Evolutionary conservation across 2,888 invertebrate species (phyloP).

Genomic region (Drosophila gaucha): DNA sequence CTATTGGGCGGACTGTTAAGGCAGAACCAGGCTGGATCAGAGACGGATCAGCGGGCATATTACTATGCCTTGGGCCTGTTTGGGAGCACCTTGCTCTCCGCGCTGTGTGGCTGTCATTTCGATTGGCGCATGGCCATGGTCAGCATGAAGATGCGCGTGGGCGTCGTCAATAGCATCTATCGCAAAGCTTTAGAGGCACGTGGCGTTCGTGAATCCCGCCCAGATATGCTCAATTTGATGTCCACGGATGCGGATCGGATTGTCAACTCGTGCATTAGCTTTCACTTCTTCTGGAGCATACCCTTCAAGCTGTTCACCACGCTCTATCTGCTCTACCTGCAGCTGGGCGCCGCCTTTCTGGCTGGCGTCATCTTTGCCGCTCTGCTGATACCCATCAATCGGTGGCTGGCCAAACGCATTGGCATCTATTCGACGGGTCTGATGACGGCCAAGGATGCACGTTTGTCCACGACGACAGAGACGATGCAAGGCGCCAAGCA

Average conservation of each 20-base stretch:
- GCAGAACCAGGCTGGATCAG: conserved; percentile 86
- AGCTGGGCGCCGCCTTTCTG: conserved; percentile 96
- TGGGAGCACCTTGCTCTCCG: conserved; percentile 88
- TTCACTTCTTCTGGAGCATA: conserved; percentile 98
- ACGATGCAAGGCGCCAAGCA: conserved; percentile 94
- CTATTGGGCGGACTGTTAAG: conserved; percentile 92
- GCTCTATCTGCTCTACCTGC: conserved; percentile 92
- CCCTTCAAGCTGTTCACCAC: conserved; percentile 92
- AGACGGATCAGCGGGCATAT: conserved; percentile 86
- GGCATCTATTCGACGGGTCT: conserved; percentile 92
- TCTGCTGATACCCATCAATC: conserved; percentile 96
- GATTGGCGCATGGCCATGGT: conserved; percentile 94
- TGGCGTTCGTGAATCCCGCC: conserved; percentile 86
- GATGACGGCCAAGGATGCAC: conserved; percentile 95
- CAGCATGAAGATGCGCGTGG: conserved; percentile 93
- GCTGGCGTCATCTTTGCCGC: conserved; percentile 95
- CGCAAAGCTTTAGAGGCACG: conserved; percentile 86
- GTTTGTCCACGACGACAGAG: conserved; percentile 95
- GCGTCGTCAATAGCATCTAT: conserved; percentile 93
- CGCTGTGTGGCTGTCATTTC: conserved; percentile 94
- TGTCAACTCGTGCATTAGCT: conserved; percentile 97
- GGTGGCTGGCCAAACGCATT: conserved; percentile 94
- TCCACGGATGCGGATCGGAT: conserved; percentile 98
- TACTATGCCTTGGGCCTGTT: conserved; percentile 89
- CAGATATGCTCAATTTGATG: conserved; percentile 98